These are phyloP conservation scores for Laterallus jamaicensis DNA, from an alignment of 2,113 vertebrate genomes.

Conservation along the genomic window DNA sequence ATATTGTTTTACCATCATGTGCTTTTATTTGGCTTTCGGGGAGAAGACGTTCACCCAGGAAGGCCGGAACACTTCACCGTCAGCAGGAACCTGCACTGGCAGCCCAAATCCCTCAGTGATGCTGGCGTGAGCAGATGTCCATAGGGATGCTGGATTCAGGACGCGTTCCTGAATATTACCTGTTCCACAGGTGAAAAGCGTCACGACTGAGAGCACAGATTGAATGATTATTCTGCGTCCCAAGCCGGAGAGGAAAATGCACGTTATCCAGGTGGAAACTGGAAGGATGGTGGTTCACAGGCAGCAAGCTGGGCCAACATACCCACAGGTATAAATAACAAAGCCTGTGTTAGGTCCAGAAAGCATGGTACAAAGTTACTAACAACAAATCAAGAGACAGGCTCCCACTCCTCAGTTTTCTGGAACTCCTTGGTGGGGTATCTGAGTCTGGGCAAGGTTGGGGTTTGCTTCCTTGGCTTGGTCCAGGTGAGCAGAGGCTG, in stretches of 20 bases:
- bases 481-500: neutral
- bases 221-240: neutral
- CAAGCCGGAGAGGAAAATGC: neutral
- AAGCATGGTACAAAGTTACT: neutral
- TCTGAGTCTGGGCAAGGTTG: neutral
- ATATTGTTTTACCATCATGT: neutral
- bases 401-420: neutral
- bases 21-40: neutral
- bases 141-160: neutral
- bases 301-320: neutral
- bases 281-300: fast-evolving
- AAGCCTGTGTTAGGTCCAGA: neutral
- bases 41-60: neutral
- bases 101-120: neutral
- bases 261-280: neutral
- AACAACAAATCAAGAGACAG: neutral
- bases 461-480: neutral
- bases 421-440: neutral
- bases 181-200: neutral
- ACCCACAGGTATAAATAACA: neutral
- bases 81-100: neutral
- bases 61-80: neutral
- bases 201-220: neutral
- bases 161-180: neutral
- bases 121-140: neutral